Conservation (phyloP, 2,113 vertebrate species). For the Plectropomus leopardus region DNA sequence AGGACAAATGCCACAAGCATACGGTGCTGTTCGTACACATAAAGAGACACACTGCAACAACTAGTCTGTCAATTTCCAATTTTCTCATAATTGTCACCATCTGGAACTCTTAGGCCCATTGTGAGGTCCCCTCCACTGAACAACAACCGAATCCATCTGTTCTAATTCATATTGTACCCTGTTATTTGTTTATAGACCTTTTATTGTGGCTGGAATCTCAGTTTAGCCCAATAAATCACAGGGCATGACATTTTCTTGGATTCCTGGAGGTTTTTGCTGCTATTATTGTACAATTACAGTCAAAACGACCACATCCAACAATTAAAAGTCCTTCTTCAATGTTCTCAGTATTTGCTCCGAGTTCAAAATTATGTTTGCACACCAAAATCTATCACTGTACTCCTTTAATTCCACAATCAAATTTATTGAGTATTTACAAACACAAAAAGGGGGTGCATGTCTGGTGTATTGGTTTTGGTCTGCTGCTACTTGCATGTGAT, state of each 20-base stretch:
- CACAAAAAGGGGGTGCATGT: not conserved
- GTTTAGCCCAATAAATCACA: not conserved
- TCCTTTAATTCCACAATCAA: not conserved
- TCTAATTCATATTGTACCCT: not conserved
- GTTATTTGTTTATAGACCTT: constrained; percentile 11
- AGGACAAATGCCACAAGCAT: not conserved
- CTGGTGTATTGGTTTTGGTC: not conserved
- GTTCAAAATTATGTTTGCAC: not conserved
- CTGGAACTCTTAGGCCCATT: not conserved
- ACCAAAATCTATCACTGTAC: not conserved
- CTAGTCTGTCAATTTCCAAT: not conserved
- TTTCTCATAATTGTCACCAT: constrained; percentile 34
- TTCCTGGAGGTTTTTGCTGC: not conserved
- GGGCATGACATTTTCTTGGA: not conserved
- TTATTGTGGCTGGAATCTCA: not conserved
- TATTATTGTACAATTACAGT: not conserved
- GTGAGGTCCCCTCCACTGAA: not conserved
- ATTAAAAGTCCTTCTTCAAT: too few species aligned
- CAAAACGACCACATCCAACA: not conserved
- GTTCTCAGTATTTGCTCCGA: not conserved
- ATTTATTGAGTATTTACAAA: not conserved
- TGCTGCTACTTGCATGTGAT: not conserved
- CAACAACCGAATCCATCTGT: constrained; percentile 34
- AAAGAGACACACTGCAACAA: not conserved
- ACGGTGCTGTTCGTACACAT: not conserved